Conservation (phyloP, 2,113 vertebrate species). For the Ptilonorhynchus violaceus region DNA sequence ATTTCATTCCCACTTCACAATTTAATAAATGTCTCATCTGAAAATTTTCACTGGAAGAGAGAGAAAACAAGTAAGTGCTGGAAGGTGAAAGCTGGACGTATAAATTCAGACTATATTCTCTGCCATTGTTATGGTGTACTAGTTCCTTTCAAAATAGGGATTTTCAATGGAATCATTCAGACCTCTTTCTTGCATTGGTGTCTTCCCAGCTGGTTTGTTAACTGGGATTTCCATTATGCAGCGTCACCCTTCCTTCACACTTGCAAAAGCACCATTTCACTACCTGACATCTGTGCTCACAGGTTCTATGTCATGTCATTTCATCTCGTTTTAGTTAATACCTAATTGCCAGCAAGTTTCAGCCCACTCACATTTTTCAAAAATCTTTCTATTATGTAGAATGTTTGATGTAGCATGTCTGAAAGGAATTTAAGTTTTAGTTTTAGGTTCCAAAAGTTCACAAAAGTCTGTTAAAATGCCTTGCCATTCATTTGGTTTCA, state of each 20-base stretch:
- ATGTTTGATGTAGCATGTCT: neutral
- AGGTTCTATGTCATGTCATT: neutral
- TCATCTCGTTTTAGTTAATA: neutral
- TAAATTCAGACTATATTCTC: neutral
- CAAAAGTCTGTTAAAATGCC: neutral
- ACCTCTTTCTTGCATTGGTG: neutral
- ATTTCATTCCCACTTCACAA: neutral
- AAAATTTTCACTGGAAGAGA: neutral
- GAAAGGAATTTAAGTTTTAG: neutral
- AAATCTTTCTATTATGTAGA: neutral
- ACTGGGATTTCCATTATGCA: neutral
- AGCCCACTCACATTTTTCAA: neutral
- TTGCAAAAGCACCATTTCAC: neutral
- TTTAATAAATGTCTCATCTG: neutral
- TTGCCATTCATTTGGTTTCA: neutral
- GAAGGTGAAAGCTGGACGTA: neutral
- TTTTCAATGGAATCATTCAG: neutral
- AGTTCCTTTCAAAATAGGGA: neutral
- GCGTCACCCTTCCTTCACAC: neutral
- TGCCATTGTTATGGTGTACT: neutral
- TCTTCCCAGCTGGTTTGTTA: neutral
- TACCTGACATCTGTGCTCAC: neutral
- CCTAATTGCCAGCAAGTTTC: neutral
- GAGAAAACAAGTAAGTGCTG: neutral
- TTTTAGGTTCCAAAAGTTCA: neutral